These are phyloP conservation scores for Apomyelois bistriatella DNA, from an alignment of 2,888 invertebrate species.

Conservation along the genomic window DNA sequence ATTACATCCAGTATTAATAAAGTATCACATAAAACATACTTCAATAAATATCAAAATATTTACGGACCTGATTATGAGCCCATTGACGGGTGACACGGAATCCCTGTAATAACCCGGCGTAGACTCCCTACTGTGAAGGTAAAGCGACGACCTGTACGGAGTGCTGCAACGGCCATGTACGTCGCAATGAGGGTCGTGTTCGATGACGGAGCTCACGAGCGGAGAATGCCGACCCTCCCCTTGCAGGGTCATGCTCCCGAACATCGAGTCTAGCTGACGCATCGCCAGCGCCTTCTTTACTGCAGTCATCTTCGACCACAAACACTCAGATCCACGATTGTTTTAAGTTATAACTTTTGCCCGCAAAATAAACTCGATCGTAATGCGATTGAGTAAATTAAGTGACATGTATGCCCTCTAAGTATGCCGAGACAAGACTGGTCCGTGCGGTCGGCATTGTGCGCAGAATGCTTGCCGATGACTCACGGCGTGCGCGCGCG, in stretches of 20 bases:
- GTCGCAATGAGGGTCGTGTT: constrained; percentile 83
- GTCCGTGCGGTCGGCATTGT: constrained; percentile 68
- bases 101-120: constrained; percentile 81
- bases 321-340: constrained; percentile 31
- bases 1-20: constrained; percentile 31
- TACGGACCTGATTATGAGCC: constrained; percentile 70
- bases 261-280: constrained; percentile 86
- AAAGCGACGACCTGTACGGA: constrained; percentile 66
- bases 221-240: constrained; percentile 66
- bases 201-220: constrained; percentile 74
- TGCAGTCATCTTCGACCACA: constrained; percentile 58
- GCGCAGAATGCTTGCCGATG: constrained; percentile 70
- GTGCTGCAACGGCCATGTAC: constrained; percentile 82
- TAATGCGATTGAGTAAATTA: constrained; percentile 46
- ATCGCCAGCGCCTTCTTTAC: constrained; percentile 84
- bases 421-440: constrained; percentile 76
- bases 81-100: constrained; percentile 68
- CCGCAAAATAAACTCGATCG: constrained; percentile 37
- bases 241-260: constrained; percentile 83
- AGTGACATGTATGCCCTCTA: constrained; percentile 72
- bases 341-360: constrained; percentile 46
- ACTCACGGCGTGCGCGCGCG: constrained; percentile 74
- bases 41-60: constrained; percentile 17
- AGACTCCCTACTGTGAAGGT: constrained; percentile 69
- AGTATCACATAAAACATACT: constrained; percentile 11